phyloP scores from a whole-genome alignment of 1,140 invertebrate species.

The Dreissena rostriformis region DNA sequence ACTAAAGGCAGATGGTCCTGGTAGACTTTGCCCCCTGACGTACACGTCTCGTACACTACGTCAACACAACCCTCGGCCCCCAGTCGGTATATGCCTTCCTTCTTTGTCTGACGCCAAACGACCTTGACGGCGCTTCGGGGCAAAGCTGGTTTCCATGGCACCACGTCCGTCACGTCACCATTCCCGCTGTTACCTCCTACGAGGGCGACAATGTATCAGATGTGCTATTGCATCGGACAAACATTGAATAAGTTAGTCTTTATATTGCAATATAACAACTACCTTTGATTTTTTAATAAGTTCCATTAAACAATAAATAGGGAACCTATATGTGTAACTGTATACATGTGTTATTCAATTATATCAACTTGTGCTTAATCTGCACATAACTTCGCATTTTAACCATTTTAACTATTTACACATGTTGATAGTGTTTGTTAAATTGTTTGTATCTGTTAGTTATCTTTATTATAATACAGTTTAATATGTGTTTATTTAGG shows the following conservation, averaged over 20 bases:
- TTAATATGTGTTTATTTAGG: no score
- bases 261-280: no score
- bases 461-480: no score
- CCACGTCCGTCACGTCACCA: constrained; percentile 91
- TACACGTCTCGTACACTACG: constrained; percentile 88
- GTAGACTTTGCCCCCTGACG: constrained; percentile 89
- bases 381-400: neutral
- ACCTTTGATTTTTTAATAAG: no score
- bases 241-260: no score
- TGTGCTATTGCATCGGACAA: no score
- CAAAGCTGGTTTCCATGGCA: constrained; percentile 91
- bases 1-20: constrained; percentile 90
- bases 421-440: no score
- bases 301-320: no score
- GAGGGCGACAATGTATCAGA: no score
- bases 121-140: constrained; percentile 91
- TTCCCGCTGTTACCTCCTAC: constrained; percentile 84
- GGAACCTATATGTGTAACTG: neutral
- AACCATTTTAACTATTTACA: no score
- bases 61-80: constrained; percentile 95
- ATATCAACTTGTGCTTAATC: neutral
- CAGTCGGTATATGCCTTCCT: constrained; percentile 87
- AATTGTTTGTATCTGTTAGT: no score
- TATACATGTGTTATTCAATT: neutral
- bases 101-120: constrained; percentile 83